phyloP scores from a whole-genome alignment of 2,113 vertebrate species.

The Eretmochelys imbricata region DNA sequence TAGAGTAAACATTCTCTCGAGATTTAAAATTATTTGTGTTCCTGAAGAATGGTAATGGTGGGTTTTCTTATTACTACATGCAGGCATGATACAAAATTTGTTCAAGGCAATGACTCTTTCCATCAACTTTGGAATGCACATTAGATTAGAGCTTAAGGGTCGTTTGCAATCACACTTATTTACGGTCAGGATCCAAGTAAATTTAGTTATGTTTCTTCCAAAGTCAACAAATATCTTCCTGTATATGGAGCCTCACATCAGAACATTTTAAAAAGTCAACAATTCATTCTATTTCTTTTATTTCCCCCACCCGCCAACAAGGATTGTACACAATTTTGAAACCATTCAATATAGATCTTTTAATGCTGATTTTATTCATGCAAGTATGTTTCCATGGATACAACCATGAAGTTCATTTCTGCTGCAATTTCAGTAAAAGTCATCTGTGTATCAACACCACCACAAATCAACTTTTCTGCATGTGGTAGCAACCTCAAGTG shows the following conservation, averaged over 20 bases:
- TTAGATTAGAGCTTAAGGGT: neutral
- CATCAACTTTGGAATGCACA: neutral
- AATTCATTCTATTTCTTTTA: neutral
- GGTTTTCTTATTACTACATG: neutral
- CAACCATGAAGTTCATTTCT: neutral
- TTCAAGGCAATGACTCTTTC: neutral
- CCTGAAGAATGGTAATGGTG: neutral
- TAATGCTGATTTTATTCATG: slow-evolving; percentile 44
- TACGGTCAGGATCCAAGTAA: neutral
- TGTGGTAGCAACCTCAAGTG: neutral
- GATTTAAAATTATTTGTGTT: neutral
- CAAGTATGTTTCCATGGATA: slow-evolving; percentile 56
- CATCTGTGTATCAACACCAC: slow-evolving; percentile 18
- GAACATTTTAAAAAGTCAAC: neutral
- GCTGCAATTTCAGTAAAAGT: neutral
- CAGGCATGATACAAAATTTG: neutral
- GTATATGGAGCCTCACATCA: neutral
- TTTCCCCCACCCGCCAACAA: neutral
- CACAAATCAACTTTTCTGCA: slow-evolving; percentile 50
- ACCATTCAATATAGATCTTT: slow-evolving; percentile 22
- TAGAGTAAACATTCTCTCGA: neutral
- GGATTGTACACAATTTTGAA: slow-evolving; percentile 32
- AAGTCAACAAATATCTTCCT: neutral
- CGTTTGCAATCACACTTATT: neutral
- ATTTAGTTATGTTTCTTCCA: neutral